Percentiles rank a stretch among this genome's conserved stretches.
Evolutionary conservation across 2,113 vertebrate genomes (phyloP).

Genomic region (Tupaia tana): DNA sequence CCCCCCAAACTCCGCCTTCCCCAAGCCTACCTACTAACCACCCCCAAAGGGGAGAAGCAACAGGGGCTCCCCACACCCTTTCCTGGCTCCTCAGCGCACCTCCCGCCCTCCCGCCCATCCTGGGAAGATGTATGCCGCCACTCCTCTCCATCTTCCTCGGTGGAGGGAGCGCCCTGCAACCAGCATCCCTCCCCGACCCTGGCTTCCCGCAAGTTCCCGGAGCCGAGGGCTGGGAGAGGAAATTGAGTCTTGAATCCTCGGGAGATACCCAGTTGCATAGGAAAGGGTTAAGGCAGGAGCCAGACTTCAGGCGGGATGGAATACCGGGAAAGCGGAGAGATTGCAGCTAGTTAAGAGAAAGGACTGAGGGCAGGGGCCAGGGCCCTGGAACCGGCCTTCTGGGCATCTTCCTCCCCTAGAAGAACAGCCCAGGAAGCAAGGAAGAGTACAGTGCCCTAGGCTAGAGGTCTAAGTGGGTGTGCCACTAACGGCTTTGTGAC

Average conservation of each 20-base stretch:
- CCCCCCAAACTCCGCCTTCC: conserved; percentile 75
- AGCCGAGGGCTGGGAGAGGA: neutral
- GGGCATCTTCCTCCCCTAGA: neutral
- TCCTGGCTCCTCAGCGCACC: neutral
- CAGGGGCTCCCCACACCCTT: conserved; percentile 64
- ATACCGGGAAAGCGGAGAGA: neutral
- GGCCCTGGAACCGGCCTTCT: neutral
- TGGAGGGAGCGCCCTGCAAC: neutral
- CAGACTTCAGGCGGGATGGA: neutral
- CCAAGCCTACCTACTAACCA: conserved; percentile 62
- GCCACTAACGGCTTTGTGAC: neutral
- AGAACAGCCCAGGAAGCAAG: neutral
- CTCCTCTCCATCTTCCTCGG: neutral
- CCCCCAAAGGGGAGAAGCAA: conserved; percentile 68
- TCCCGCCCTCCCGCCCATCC: neutral
- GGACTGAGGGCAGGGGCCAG: conserved; percentile 53
- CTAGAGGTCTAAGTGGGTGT: conserved; percentile 9
- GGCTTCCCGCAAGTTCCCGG: conserved; percentile 1
- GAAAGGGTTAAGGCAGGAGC: conserved; percentile 27
- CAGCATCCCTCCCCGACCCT: neutral
- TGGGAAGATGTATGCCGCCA: neutral
- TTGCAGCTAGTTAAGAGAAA: neutral
- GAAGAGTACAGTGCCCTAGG: neutral
- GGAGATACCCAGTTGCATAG: neutral
- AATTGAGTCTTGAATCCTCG: neutral